Base-by-base conservation (phyloP, 2,888 invertebrate genomes). In the Xestia rhomboidea region DNA sequence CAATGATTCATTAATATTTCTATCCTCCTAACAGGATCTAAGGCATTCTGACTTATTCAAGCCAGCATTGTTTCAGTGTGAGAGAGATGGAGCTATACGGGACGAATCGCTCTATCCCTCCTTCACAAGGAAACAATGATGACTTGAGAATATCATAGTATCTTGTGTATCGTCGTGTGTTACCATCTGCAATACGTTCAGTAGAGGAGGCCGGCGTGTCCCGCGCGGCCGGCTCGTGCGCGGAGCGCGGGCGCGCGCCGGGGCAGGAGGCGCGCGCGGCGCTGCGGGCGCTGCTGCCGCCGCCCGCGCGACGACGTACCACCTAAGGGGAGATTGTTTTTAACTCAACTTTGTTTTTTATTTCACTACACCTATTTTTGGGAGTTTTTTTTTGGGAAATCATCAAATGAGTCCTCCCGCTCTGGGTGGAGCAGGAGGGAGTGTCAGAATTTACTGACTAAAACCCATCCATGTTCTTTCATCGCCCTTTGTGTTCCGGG, bases 161-260 rank as follows among this genome's bases (percentile, higher is more conserved):
- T 1, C 3, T n/a, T 64, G n/a, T 41, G 41, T n/a, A 41, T n/a
- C 0, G 0, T 8, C 13, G n/a, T 18, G 0, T 3, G 79, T 87
- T 57, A 96, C 97, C 96, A 68, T 96, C 95, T 0, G 89, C 97
- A 76, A 97, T 96, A 89, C 97, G 94, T 90, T 97, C 97, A 0
- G 96, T 96, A 67, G 97, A 97, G 66, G 97, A 97, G 51, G 97
- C 97, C 54, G 97, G 97, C 87, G 97, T 97, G 89, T 97, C 97
- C 63, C 89, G 90, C 24, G 95, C 81, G 2, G 87, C 82, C 8
- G 81, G 94, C 95, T 79, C 87, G 94, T 84, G 89, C 95, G 84
- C 75, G 0, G 69, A 73, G 66, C 96, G 79, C 83, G 95, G 85
- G 85, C 96, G 88, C 0, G n/a, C 74, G 69, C 76, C 3, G 11